A percentile compares a stretch with the other conserved stretches of the same genome.
phyloP scores from a whole-genome alignment of 2,888 invertebrate species.

The Bombylius major region DNA sequence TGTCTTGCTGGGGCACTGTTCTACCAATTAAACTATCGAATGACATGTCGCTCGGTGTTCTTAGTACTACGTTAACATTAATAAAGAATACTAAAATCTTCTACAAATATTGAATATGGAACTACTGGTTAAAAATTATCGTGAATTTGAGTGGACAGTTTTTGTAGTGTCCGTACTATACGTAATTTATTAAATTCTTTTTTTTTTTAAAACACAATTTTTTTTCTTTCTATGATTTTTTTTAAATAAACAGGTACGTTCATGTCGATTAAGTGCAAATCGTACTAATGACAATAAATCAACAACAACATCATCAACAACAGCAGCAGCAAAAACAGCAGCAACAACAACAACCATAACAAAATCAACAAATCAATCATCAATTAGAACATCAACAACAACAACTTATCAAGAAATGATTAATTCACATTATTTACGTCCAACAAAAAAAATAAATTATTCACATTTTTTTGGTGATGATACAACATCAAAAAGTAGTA shows the following conservation, averaged over 20 bases:
- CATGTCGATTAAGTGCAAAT: slow-evolving; percentile 22
- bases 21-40: no score
- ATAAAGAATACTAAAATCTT: no score
- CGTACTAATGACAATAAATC: not conserved
- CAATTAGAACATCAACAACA: slow-evolving; percentile 5
- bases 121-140: no score
- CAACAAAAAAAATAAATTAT: slow-evolving; percentile 33
- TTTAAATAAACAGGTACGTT: slow-evolving; percentile 21
- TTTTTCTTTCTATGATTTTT: not conserved
- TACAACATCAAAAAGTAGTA: slow-evolving; percentile 20
- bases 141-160: no score
- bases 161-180: no score
- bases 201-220: not conserved
- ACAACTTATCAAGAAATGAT: slow-evolving; percentile 36
- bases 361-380: slow-evolving; percentile 20
- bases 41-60: no score
- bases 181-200: not conserved
- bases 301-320: no score
- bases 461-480: slow-evolving; percentile 33
- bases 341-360: no score
- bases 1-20: no score
- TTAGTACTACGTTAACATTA: no score
- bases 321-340: no score
- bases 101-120: no score
- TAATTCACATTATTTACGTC: slow-evolving; percentile 34